Percentiles rank a stretch among this genome's conserved stretches.
Evolutionary conservation across 1,140 invertebrate genomes (phyloP).

Genomic region (Dinoponera quadriceps): DNA sequence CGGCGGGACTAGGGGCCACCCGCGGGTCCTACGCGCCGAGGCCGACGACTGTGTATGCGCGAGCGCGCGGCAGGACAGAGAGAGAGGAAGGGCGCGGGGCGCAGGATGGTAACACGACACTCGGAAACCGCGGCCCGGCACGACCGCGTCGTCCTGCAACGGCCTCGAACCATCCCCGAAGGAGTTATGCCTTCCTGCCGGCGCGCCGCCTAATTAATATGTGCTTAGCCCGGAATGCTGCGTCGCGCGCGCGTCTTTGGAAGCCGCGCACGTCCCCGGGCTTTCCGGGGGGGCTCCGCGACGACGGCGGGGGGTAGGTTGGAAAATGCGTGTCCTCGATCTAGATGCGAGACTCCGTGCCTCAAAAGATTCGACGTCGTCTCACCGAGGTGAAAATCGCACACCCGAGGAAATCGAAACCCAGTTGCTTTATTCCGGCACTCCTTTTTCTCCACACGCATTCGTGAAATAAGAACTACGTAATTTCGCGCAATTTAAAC

Average conservation of each 20-base stretch:
- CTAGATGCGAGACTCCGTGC: conserved; percentile 9
- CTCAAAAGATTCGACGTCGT: no score
- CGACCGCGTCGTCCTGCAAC: conserved; percentile 62
- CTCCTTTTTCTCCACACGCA: no score
- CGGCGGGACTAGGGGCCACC: conserved; percentile 76
- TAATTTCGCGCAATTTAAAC: no score
- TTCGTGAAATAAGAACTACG: no score
- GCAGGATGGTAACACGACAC: conserved; percentile 80
- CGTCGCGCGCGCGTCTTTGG: conserved; percentile 64
- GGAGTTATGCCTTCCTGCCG: conserved; percentile 81
- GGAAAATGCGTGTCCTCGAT: conserved; percentile 5
- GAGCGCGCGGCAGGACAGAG: conserved; percentile 56
- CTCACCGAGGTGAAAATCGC: no score
- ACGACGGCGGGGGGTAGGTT: neutral
- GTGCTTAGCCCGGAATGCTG: conserved; percentile 79
- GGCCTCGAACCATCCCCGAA: conserved; percentile 68
- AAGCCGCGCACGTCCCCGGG: conserved; percentile 34
- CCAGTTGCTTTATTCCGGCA: no score
- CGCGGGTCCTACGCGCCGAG: conserved; percentile 74
- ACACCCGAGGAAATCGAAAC: no score
- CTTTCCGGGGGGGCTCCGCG: conserved; percentile 6
- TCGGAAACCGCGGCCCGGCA: conserved; percentile 73
- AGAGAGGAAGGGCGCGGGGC: conserved; percentile 8
- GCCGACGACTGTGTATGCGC: conserved; percentile 45
- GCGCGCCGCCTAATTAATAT: conserved; percentile 79